Base-by-base conservation (phyloP, 2,888 invertebrate genomes). In the Apantesis nais region DNA sequence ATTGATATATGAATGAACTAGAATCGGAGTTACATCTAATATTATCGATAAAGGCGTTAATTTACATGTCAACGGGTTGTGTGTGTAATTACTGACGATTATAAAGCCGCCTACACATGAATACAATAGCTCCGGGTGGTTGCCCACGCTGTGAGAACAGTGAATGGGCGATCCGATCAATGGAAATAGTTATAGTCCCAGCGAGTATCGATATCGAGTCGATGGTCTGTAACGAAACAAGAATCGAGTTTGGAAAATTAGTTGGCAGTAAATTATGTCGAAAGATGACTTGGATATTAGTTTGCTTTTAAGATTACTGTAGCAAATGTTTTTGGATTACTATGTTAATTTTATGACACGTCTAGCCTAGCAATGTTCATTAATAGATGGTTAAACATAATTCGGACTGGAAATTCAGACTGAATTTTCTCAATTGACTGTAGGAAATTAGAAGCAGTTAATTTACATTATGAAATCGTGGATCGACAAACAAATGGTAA, bases 41-140 rank as follows among this genome's bases (percentile, higher is more conserved):
- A 60, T 60, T 72, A 66, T 41, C 68, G 62, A 74, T 74, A 77
- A 76, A 78, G 77, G 81, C 81, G 82, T 81, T 84, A 86, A 88
- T 88, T 86, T 85, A 76, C 85, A 85, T 86, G 84, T 84, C 87
- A 82, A 80, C 84, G 79, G 75, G 75, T 78, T 78, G 79, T 70
- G 73, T 70, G 73, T 78, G 78, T 87, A 86, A 88, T 86, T 86
- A 88, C 83, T 74, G 76, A 80, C 78, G 82, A 85, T 85, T 84
- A 86, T 85, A 83, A 85, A 72, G 82, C 78, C 86, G 83, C 90
- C 89, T 76, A 89, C 89, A 76, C 82, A 79, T 74, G 48, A 75
- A 55, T 68, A 85, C 84, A 86, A 85, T 85, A 75, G 77, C 85
- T 79, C 83, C 86, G 82, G 85, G 88, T 86, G 83, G 76, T 74